Conservation (phyloP, 2,113 vertebrate species). For the Ellobius talpinus region DNA sequence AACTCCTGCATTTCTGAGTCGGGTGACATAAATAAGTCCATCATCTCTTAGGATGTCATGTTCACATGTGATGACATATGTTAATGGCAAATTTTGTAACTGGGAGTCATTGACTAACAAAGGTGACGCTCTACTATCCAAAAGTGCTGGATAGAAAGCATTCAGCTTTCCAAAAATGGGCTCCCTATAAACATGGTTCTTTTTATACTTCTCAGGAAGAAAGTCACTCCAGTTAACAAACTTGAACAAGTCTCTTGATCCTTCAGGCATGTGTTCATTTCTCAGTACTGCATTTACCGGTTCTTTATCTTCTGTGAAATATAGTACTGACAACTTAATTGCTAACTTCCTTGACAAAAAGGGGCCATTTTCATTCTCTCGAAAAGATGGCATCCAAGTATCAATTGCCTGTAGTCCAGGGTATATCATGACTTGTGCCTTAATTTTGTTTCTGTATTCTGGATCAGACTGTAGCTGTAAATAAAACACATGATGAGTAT, state of each 20-base stretch:
- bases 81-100: constrained; percentile 86
- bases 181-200: constrained; percentile 83
- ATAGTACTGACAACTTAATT: background rate
- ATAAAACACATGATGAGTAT: background rate
- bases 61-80: constrained; percentile 92
- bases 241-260: constrained; percentile 71
- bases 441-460: constrained; percentile 87
- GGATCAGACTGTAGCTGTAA: constrained; percentile 90
- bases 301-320: background rate
- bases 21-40: constrained; percentile 90
- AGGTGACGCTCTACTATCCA: constrained; percentile 87
- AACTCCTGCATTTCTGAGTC: constrained; percentile 87
- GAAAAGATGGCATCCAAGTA: constrained; percentile 90
- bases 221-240: constrained; percentile 90
- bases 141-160: constrained; percentile 7
- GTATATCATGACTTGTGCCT: constrained; percentile 92
- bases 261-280: constrained; percentile 43
- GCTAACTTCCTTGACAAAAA: background rate
- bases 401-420: constrained; percentile 92
- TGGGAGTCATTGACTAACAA: constrained; percentile 86
- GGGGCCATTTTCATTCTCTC: constrained; percentile 84
- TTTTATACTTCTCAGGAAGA: constrained; percentile 87
- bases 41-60: constrained; percentile 94
- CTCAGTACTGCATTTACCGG: rapidly evolving
- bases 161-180: background rate